Evolutionary conservation across 2,888 invertebrate genomes (phyloP).

Genomic region (Napeogenes sylphis): DNA sequence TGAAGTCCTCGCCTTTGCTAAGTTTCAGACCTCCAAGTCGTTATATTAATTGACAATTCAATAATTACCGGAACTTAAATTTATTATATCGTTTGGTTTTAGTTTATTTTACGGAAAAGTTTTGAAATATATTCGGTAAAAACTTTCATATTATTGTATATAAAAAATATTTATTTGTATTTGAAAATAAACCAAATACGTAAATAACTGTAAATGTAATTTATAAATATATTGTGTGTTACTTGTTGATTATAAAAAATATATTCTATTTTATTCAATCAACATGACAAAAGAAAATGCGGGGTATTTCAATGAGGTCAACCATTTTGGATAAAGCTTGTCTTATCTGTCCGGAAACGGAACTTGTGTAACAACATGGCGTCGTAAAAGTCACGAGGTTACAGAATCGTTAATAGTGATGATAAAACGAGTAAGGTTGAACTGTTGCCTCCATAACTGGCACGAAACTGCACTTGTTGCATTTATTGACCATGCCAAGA

Average conservation of each 20-base stretch:
- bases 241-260: too few species aligned
- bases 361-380: constrained; percentile 48
- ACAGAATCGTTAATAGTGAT: constrained; percentile 51
- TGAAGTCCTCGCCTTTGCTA: constrained; percentile 17
- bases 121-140: too few species aligned
- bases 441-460: constrained; percentile 32
- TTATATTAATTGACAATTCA: constrained; percentile 23
- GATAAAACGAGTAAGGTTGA: constrained; percentile 46
- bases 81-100: constrained; percentile 9
- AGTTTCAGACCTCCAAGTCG: constrained; percentile 16
- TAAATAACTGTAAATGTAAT: too few species aligned
- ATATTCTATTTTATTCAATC: too few species aligned
- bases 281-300: background rate
- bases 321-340: constrained; percentile 18
- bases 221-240: too few species aligned
- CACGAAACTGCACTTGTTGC: constrained; percentile 36
- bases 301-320: constrained; percentile 19
- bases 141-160: too few species aligned
- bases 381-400: constrained; percentile 54
- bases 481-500: constrained; percentile 26
- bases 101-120: too few species aligned
- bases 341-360: constrained; percentile 48
- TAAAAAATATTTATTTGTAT: too few species aligned
- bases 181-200: too few species aligned
- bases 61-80: constrained; percentile 20